Conservation (phyloP, 2,113 vertebrate genomes). For the Felis catus region DNA sequence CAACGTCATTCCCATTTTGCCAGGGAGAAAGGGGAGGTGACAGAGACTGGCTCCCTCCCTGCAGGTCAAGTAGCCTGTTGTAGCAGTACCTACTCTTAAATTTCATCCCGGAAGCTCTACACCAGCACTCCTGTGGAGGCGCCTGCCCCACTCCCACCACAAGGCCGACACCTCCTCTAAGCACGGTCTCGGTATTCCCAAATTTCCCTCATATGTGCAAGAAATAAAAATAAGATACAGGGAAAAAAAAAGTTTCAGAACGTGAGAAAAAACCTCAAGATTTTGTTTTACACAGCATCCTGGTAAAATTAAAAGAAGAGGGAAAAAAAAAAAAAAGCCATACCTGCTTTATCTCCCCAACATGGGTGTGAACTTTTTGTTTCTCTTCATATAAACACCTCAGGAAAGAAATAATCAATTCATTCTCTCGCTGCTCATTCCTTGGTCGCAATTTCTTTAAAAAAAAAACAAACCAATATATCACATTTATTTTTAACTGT, state of each 20-base stretch:
- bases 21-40: not conserved
- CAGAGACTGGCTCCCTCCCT: not conserved
- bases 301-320: not conserved
- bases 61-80: fast-evolving
- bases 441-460: slow-evolving; percentile 92
- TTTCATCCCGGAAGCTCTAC: fast-evolving
- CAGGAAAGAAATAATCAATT: slow-evolving; percentile 91
- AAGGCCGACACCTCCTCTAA: not conserved
- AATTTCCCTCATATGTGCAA: not conserved
- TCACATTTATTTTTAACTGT: slow-evolving; percentile 48
- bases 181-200: not conserved
- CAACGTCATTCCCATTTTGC: not conserved
- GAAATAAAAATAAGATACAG: not conserved
- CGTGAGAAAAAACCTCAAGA: not conserved
- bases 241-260: not conserved
- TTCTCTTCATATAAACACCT: slow-evolving; percentile 94
- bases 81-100: no score
- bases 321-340: not conserved
- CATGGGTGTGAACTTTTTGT: slow-evolving; percentile 91
- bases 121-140: not conserved
- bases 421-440: slow-evolving; percentile 95
- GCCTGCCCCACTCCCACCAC: fast-evolving
- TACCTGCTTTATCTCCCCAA: slow-evolving; percentile 90
- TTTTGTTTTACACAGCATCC: fast-evolving
- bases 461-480: not conserved